These are phyloP conservation scores for Cossypha caffra DNA, from an alignment of 2,797 vertebrate species.

Conservation along the genomic window DNA sequence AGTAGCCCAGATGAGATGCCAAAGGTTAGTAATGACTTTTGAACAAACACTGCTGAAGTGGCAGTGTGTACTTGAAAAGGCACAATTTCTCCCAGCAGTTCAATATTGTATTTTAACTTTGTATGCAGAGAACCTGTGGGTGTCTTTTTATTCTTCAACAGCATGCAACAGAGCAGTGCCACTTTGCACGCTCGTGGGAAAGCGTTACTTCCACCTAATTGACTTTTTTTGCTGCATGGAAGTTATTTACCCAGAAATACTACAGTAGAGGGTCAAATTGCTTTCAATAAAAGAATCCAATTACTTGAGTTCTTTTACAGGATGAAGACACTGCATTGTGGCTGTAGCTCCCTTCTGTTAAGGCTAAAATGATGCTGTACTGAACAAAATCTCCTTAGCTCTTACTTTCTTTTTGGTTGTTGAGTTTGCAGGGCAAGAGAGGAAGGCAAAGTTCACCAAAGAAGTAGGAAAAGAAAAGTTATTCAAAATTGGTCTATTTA, in stretches of 20 bases:
- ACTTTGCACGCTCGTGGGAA: slow-evolving; percentile 2
- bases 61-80: slow-evolving; percentile 13
- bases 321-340: background rate
- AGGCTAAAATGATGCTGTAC: background rate
- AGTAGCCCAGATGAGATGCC: slow-evolving; percentile 63
- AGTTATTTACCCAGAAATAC: slow-evolving; percentile 22
- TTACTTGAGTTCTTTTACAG: background rate
- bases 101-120: slow-evolving; percentile 56
- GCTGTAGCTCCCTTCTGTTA: background rate
- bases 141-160: slow-evolving; percentile 60
- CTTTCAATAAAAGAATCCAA: background rate
- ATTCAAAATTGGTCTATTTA: background rate
- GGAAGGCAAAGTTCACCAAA: background rate
- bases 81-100: slow-evolving; percentile 4
- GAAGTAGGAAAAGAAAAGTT: background rate
- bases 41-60: slow-evolving; percentile 55
- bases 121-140: slow-evolving; percentile 18
- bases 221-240: slow-evolving; percentile 5
- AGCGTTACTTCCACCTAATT: slow-evolving; percentile 51
- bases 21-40: slow-evolving; percentile 74
- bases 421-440: background rate
- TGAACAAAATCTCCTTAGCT: background rate
- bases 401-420: background rate
- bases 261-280: background rate
- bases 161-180: slow-evolving; percentile 1